Base-by-base conservation (phyloP, 2,888 invertebrate species). In the Cheilosia urbana region DNA sequence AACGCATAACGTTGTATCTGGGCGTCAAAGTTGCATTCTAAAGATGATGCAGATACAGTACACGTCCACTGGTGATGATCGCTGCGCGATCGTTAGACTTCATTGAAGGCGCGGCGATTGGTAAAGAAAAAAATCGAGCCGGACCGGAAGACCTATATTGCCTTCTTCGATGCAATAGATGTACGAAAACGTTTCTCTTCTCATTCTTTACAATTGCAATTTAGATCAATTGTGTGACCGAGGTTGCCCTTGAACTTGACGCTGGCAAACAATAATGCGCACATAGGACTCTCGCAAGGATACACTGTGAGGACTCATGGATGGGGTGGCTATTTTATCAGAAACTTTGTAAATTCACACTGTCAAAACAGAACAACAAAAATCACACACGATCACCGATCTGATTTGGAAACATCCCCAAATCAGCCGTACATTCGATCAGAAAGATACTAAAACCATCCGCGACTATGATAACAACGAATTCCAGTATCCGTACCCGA, bases 161-260 rank as follows among this genome's bases (percentile, higher is more conserved):
- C 77, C 40, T 40, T 62, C 58, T 49, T 62, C 58, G 51, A 72
- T 69, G 69, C 69, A 62, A 65, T 75, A 65, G 55, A 73, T 24
- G 57, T 30, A 7, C 47, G 3, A 60, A 49, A 21, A 49, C 51
- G 42, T 51, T 60, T 66, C 24, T 37, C n/a, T 55, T 57, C 13
- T 73, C 27, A 15, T 40, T 81, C 55, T 40, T 62, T 30, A 40
- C 30, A 69, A 72, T 80, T 66, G 53, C 62, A 85, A 85, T 81
- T 85, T 57, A 85, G 37, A 81, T 85, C 85, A 85, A 85, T 85
- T 85, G 57, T 30, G 37, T 30, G 37, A 72, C 62, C 66, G 66
- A 81, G 76, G 62, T 53, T 72, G 60, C 40, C 84, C 85, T 81
- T 85, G 85, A 85, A 85, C 85, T 85, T 85, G 84, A 24, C 37